These are phyloP conservation scores for Carcharodon carcharias DNA, from an alignment of 2,797 vertebrate genomes.

Conservation along the genomic window DNA sequence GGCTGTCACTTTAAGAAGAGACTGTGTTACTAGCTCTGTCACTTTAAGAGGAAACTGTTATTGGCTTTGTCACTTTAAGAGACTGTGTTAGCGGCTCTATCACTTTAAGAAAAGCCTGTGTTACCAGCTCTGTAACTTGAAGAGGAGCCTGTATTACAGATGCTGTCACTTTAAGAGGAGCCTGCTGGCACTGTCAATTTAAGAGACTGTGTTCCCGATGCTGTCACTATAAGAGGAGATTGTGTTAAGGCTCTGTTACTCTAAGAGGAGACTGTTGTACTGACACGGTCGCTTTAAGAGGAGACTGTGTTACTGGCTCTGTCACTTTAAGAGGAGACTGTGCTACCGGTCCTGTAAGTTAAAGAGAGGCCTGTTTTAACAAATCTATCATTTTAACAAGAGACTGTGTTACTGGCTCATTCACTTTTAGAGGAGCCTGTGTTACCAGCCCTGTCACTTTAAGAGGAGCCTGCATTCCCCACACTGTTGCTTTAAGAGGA, in stretches of 20 bases:
- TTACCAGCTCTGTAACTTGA: too few relatives aligned
- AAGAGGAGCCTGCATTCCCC: too few relatives aligned
- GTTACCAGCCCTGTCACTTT: too few relatives aligned
- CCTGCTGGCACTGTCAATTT: too few relatives aligned
- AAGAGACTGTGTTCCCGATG: too few relatives aligned
- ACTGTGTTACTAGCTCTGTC: not conserved
- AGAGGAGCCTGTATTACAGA: not conserved
- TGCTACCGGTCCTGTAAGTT: not conserved
- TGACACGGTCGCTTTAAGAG: too few relatives aligned
- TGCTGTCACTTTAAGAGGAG: not conserved
- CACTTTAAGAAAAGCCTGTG: not conserved
- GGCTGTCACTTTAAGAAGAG: not conserved
- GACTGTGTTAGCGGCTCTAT: not conserved
- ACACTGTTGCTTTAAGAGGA: not conserved
- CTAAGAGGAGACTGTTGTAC: too few relatives aligned
- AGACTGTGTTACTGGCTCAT: too few relatives aligned
- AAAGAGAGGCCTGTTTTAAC: not conserved
- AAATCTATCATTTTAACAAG: not conserved
- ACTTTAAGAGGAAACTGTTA: too few relatives aligned
- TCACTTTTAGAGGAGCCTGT: not conserved
- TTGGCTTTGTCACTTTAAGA: too few relatives aligned
- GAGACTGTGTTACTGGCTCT: not conserved
- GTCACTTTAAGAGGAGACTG: not conserved
- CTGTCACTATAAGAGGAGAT: too few relatives aligned
- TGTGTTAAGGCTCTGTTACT: too few relatives aligned